phyloP scores from a whole-genome alignment of 1,140 invertebrate genomes.

The Cydia pomonella region DNA sequence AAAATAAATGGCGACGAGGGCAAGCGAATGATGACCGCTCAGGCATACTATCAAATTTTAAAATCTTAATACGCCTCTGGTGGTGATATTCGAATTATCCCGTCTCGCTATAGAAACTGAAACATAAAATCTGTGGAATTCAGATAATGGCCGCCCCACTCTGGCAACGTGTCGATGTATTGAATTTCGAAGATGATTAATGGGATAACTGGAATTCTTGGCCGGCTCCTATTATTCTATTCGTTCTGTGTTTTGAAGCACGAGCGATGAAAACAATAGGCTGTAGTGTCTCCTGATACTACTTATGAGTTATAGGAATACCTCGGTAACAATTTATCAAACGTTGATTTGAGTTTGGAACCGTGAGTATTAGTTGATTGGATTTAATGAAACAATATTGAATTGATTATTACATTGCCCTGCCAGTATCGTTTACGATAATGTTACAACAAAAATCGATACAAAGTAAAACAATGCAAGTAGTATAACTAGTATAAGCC shows the following conservation, averaged over 20 bases:
- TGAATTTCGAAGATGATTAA: slow-evolving; percentile 77
- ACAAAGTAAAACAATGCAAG: too few relatives aligned
- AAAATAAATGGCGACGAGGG: too few relatives aligned
- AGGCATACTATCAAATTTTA: background rate
- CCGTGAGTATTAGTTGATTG: background rate
- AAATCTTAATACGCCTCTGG: slow-evolving; percentile 32
- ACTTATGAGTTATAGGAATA: slow-evolving; percentile 27
- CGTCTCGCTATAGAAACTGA: slow-evolving; percentile 66
- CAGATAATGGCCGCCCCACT: slow-evolving; percentile 58
- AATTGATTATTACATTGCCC: background rate
- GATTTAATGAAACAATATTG: background rate
- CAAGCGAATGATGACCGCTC: too few relatives aligned
- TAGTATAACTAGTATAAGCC: too few relatives aligned
- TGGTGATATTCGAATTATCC: slow-evolving; percentile 67
- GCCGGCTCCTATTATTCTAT: slow-evolving; percentile 46
- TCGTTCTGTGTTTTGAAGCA: slow-evolving; percentile 40
- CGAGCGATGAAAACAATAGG: slow-evolving; percentile 37
- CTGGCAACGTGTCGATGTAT: slow-evolving; percentile 69
- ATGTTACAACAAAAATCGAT: too few relatives aligned
- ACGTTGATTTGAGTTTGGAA: background rate
- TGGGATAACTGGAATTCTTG: slow-evolving; percentile 66
- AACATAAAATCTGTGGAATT: slow-evolving; percentile 72
- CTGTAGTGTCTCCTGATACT: slow-evolving; percentile 11
- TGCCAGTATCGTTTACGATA: too few relatives aligned
- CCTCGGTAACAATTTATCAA: slow-evolving; percentile 21